phyloP scores from a whole-genome alignment of 2,113 vertebrate genomes.

The Coregonus clupeaformis region DNA sequence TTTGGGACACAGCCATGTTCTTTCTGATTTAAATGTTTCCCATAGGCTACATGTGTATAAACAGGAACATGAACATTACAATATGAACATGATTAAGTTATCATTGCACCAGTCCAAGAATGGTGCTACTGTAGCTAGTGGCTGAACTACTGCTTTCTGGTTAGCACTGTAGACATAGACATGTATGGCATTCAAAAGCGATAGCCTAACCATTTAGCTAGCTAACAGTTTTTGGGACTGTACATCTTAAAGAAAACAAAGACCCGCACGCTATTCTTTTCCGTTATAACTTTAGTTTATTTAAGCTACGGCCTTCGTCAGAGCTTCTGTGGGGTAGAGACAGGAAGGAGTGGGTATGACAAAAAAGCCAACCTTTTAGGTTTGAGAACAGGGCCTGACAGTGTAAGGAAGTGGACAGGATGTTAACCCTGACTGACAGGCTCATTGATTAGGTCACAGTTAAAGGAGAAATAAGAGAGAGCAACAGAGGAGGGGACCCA shows the following conservation, averaged over 20 bases:
- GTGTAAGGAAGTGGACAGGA: conserved; percentile 1
- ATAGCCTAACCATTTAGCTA: no score
- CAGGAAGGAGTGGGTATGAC: neutral
- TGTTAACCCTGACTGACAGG: conserved; percentile 31
- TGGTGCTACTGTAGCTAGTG: no score
- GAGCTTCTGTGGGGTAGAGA: neutral
- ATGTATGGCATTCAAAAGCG: no score
- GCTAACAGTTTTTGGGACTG: no score
- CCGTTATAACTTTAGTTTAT: no score
- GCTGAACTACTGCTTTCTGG: no score
- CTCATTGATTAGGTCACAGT: conserved; percentile 47
- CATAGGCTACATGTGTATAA: neutral
- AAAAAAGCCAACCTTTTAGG: neutral
- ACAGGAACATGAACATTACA: neutral
- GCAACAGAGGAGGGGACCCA: conserved; percentile 2
- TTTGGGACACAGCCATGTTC: neutral
- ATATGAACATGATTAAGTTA: neutral
- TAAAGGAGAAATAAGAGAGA: conserved; percentile 23
- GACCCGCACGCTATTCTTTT: no score
- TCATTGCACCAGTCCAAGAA: no score
- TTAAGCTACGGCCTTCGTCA: no score
- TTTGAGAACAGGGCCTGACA: conserved; percentile 16
- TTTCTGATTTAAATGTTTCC: neutral
- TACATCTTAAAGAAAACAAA: no score
- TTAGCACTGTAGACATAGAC: no score